phyloP scores from a whole-genome alignment of 2,113 vertebrate species.

The Procavia capensis region DNA sequence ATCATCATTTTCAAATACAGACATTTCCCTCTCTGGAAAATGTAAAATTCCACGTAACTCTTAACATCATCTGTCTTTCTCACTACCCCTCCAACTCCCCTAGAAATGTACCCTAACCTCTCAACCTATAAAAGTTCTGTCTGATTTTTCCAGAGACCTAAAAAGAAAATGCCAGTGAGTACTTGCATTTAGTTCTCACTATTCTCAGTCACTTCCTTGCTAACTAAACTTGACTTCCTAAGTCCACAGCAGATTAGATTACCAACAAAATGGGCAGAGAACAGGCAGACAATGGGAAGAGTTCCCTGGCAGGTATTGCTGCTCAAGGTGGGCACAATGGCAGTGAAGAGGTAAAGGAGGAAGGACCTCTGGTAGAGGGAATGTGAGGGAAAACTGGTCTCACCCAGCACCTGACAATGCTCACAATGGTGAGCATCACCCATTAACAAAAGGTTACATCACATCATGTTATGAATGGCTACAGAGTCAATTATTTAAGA shows the following conservation, averaged over 20 bases:
- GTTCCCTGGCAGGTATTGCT: background rate
- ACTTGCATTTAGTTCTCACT: background rate
- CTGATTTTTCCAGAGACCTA: background rate
- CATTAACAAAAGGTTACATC: background rate
- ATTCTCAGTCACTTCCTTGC: background rate
- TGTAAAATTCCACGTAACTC: background rate
- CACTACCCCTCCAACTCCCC: background rate
- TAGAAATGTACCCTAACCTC: background rate
- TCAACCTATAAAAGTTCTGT: background rate
- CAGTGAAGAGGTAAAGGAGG: background rate
- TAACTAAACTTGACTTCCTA: background rate
- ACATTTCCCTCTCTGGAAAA: background rate
- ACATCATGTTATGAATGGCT: background rate
- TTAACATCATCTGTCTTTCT: background rate
- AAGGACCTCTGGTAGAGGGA: background rate
- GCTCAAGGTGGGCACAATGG: accelerated
- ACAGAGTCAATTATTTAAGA: background rate
- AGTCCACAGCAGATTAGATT: background rate
- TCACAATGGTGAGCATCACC: background rate
- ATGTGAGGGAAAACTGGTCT: background rate
- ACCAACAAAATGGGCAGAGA: background rate
- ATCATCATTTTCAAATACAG: background rate
- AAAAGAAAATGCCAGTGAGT: background rate
- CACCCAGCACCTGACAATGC: accelerated
- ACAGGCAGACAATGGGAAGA: background rate